Conservation (phyloP, 2,888 invertebrate genomes). For the Macrophya alboannulata region DNA sequence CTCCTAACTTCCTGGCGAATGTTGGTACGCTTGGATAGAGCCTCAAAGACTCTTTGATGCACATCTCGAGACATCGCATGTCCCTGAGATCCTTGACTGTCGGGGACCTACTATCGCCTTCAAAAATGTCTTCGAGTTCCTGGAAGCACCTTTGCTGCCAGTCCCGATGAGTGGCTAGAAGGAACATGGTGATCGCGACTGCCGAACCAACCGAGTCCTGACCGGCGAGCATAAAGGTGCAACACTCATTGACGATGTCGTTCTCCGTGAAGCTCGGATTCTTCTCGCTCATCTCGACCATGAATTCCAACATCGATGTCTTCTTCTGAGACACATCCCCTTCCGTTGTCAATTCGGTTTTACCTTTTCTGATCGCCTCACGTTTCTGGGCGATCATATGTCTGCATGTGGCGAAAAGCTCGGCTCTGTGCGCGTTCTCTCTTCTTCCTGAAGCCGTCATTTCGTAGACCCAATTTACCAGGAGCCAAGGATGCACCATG, state of each 20-base stretch:
- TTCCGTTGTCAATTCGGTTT: neutral
- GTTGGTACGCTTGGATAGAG: slow-evolving; percentile 76
- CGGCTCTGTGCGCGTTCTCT: slow-evolving; percentile 80
- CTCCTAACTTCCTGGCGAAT: slow-evolving; percentile 72
- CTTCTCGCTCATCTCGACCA: slow-evolving; percentile 82
- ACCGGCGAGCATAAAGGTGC: slow-evolving; percentile 85
- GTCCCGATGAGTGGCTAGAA: slow-evolving; percentile 81
- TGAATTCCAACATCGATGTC: slow-evolving; percentile 80
- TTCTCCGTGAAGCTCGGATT: slow-evolving; percentile 82
- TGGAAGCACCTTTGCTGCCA: slow-evolving; percentile 76
- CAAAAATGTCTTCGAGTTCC: slow-evolving; percentile 72
- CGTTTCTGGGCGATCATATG: slow-evolving; percentile 69
- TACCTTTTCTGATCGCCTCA: slow-evolving; percentile 51
- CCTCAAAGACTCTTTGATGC: slow-evolving; percentile 75
- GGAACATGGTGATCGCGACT: slow-evolving; percentile 82
- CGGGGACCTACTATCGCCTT: slow-evolving; percentile 62
- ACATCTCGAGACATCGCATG: slow-evolving; percentile 74
- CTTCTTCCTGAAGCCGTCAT: slow-evolving; percentile 81
- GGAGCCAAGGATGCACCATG: slow-evolving; percentile 82
- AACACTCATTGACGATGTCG: slow-evolving; percentile 83
- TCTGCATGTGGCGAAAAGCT: slow-evolving; percentile 68
- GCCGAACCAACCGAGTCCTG: slow-evolving; percentile 85
- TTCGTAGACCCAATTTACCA: slow-evolving; percentile 82
- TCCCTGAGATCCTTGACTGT: slow-evolving; percentile 70
- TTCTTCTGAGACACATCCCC: slow-evolving; percentile 53